These are phyloP conservation scores for Scalopus aquaticus DNA, from an alignment of 2,113 vertebrate genomes.

Conservation along the genomic window DNA sequence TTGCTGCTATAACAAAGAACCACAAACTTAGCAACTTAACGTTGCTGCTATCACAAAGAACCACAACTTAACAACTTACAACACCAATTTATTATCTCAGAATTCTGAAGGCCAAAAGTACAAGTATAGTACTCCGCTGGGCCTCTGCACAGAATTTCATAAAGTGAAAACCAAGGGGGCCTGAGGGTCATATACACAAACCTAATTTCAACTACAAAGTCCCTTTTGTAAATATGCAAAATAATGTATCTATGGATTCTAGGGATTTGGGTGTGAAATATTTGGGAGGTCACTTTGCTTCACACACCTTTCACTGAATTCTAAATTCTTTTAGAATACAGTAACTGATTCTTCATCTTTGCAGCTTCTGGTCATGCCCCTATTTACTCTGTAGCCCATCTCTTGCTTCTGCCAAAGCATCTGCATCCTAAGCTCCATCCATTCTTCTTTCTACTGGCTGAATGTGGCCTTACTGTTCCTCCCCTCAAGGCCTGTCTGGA, in stretches of 20 bases:
- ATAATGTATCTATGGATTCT: background rate
- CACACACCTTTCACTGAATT: background rate
- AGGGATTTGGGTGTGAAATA: background rate
- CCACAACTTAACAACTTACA: background rate
- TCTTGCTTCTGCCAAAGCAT: background rate
- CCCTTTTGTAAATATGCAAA: background rate
- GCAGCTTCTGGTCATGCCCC: background rate
- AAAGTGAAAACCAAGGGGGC: background rate
- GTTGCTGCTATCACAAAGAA: background rate
- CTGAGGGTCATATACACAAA: too few species aligned
- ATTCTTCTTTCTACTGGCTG: background rate
- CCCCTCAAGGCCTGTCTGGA: background rate
- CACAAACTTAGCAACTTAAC: background rate
- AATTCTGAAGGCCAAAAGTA: background rate
- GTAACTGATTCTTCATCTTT: background rate
- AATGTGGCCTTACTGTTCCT: background rate
- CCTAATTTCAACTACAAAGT: background rate
- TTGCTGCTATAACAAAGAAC: background rate
- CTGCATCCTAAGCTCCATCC: background rate
- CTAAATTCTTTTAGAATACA: conserved; percentile 33
- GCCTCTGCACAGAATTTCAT: background rate
- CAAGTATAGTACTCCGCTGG: background rate
- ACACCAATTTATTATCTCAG: background rate
- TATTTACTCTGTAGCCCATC: background rate
- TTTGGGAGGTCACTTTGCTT: background rate